Evolutionary conservation across 1,140 invertebrate genomes (phyloP).

Genomic region (Zaprionus vittiger): DNA sequence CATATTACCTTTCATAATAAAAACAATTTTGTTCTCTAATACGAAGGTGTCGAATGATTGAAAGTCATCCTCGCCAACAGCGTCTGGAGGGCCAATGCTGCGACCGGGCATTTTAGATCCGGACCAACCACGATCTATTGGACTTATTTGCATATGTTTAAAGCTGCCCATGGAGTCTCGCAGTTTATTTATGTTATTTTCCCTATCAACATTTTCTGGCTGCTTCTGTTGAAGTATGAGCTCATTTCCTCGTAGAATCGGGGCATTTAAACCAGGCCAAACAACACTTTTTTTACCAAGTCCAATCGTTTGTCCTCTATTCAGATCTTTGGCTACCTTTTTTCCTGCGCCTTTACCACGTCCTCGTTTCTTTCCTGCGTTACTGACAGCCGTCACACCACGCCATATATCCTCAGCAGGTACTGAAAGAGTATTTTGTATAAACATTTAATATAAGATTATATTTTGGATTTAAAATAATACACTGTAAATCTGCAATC

Average conservation of each 20-base stretch:
- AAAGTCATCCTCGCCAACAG: conserved; percentile 92
- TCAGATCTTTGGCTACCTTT: conserved; percentile 92
- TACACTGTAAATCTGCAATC: too few relatives aligned
- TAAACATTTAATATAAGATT: neutral
- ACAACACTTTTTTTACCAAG: conserved; percentile 92
- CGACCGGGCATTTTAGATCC: conserved; percentile 92
- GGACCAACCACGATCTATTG: conserved; percentile 95
- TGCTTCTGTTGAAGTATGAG: conserved; percentile 89
- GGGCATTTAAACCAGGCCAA: conserved; percentile 96
- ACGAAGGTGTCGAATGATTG: conserved; percentile 95
- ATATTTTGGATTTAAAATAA: too few relatives aligned
- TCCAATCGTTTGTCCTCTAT: conserved; percentile 95
- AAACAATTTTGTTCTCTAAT: conserved; percentile 92
- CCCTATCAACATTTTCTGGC: conserved; percentile 89
- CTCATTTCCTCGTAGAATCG: conserved; percentile 91
- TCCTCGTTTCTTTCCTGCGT: conserved; percentile 97
- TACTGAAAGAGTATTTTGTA: conserved; percentile 85
- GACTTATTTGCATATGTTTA: conserved; percentile 87
- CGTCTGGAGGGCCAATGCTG: conserved; percentile 94
- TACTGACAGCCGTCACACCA: conserved; percentile 96
- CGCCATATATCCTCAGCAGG: conserved; percentile 95
- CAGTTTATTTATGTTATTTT: conserved; percentile 89
- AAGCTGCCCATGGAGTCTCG: conserved; percentile 89
- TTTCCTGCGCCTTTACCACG: conserved; percentile 92
- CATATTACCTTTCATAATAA: conserved; percentile 93